Base-by-base conservation (phyloP, 2,888 invertebrate genomes). In the Eledone cirrhosa region DNA sequence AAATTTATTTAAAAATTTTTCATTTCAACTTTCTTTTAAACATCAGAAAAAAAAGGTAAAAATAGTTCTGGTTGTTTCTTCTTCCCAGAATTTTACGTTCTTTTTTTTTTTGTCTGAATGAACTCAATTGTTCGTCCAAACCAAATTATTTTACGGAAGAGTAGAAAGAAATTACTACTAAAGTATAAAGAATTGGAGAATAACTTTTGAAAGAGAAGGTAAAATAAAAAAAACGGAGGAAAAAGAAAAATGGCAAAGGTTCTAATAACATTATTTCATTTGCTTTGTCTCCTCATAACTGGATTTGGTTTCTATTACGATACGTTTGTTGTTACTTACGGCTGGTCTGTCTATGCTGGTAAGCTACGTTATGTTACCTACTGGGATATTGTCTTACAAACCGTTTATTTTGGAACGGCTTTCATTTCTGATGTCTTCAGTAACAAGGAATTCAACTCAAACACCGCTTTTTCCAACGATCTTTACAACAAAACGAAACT, bases 251-350 rank as follows among this genome's bases (percentile, higher is more conserved):
- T 72, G 72, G 72, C 72, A 1, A 22, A 41, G 4, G 24, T 72
- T 24, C 72, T 41, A 0, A 31, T 8, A 41, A 41, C 41, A 31
- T 41, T 72, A 11, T 72, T 72, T 22, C 72, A 72, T 24, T 31
- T 72, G 2, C 41, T 33, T 33, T 72, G 72, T n/a, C 31, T 72
- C 41, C 7, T 22, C 22, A 41, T 22, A 14, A 41, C 41, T 13
- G 72, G 72, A n/a, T 72, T 22, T 22, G 72, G 72, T n/a, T 24
- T 72, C 5, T 72, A 72, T 33, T 72, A 72, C 41, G 72, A 72
- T 22, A 72, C 72, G 1, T 19, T 72, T 3, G 72, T 72, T 0
- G 72, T 72, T 33, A 14, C n/a, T 2, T 41, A 72, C 16, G 72
- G 72, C 33, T 72, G 72, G 72, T 33, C 41, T 31, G n/a, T 41